Evolutionary conservation across 2,113 vertebrate species (phyloP).

Genomic region (Vombatus ursinus): DNA sequence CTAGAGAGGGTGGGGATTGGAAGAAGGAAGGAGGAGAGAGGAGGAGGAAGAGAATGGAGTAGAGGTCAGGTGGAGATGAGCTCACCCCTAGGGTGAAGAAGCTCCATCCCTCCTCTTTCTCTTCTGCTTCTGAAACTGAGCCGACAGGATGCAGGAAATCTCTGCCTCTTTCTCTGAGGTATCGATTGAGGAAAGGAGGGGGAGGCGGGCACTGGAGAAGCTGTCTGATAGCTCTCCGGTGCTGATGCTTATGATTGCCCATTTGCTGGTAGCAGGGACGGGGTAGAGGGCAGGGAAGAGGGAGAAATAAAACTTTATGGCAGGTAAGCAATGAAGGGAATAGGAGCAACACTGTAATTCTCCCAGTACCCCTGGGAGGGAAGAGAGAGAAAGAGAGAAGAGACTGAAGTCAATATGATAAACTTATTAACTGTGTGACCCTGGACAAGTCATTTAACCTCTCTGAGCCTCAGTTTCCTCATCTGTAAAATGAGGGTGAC

Average conservation of each 20-base stretch:
- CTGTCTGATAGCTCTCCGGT: slow-evolving; percentile 61
- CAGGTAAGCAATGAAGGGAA: background rate
- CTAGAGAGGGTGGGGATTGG: background rate
- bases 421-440: background rate
- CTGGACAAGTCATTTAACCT: background rate
- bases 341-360: background rate
- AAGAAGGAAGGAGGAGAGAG: background rate
- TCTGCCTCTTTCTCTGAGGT: slow-evolving; percentile 43
- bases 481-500: background rate
- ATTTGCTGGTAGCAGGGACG: background rate
- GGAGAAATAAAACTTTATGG: background rate
- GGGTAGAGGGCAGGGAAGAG: background rate
- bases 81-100: slow-evolving; percentile 15
- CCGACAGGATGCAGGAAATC: slow-evolving; percentile 48
- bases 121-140: slow-evolving; percentile 21
- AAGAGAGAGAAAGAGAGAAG: background rate
- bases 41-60: background rate
- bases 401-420: background rate
- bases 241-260: background rate
- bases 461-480: background rate
- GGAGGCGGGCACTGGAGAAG: slow-evolving; percentile 13
- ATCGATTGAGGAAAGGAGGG: slow-evolving; percentile 53
- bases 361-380: background rate
- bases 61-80: slow-evolving; percentile 16
- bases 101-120: background rate